These are phyloP conservation scores for Platygyra sinensis DNA, from an alignment of 64 coral and sea anemone species.

Conservation along the genomic window DNA sequence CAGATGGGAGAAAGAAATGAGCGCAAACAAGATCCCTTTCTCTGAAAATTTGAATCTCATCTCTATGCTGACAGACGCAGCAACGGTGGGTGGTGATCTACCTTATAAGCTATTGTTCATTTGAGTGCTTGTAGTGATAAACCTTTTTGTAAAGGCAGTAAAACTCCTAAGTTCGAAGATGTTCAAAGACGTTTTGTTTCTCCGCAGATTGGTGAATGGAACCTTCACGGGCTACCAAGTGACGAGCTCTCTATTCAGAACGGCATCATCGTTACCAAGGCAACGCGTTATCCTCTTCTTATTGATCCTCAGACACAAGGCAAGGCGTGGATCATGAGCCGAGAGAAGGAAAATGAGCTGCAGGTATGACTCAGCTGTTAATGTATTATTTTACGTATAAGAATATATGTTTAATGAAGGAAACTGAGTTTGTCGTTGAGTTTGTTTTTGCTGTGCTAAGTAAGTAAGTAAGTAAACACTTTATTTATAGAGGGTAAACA, in stretches of 20 bases:
- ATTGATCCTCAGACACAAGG: constrained; percentile 96
- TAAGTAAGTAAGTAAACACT: too few species aligned
- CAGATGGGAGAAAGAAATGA: constrained; percentile 96
- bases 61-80: constrained; percentile 86
- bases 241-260: constrained; percentile 98
- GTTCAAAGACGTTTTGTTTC: background rate
- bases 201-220: constrained; percentile 95
- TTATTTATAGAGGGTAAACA: too few species aligned
- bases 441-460: too few species aligned
- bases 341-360: constrained; percentile 83
- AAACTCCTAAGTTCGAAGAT: background rate
- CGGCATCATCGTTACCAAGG: constrained; percentile 94
- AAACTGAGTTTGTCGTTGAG: too few species aligned
- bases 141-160: too few species aligned
- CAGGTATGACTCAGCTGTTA: constrained; percentile 48
- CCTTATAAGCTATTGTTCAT: background rate
- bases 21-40: constrained; percentile 87
- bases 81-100: constrained; percentile 67
- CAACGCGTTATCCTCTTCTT: constrained; percentile 85
- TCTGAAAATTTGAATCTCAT: constrained; percentile 96
- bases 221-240: constrained; percentile 86
- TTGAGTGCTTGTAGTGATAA: background rate
- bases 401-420: background rate
- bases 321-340: constrained; percentile 89
- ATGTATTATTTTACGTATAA: background rate